Evolutionary conservation across 1,140 invertebrate genomes (phyloP).

Genomic region (Venturia canescens): DNA sequence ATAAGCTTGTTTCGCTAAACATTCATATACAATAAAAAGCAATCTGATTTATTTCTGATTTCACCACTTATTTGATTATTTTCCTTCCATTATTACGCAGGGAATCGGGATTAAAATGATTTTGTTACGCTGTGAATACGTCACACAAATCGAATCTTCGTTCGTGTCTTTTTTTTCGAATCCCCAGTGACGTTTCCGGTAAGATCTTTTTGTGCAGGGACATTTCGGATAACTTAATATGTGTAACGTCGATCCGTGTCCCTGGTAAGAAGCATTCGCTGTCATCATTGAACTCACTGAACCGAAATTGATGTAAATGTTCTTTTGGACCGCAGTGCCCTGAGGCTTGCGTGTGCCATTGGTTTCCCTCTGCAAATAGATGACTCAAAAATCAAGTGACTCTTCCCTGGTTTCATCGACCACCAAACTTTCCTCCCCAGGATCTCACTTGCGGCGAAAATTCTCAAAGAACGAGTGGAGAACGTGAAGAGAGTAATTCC

Average conservation of each 20-base stretch:
- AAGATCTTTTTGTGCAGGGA: constrained; percentile 30
- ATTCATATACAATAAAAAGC: constrained; percentile 11
- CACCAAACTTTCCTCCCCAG: too few relatives aligned
- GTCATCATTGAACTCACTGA: constrained; percentile 71
- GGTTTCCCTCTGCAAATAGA: constrained; percentile 9
- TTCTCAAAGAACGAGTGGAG: too few relatives aligned
- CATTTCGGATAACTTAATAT: neutral
- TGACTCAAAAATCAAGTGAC: neutral
- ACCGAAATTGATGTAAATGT: constrained; percentile 75
- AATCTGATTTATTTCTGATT: too few relatives aligned
- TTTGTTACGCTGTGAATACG: too few relatives aligned
- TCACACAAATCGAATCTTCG: too few relatives aligned
- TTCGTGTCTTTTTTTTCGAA: too few relatives aligned
- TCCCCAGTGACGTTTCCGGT: neutral
- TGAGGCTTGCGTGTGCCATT: constrained; percentile 55
- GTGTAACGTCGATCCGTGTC: constrained; percentile 61
- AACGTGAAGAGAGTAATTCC: too few relatives aligned
- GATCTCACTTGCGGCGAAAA: too few relatives aligned
- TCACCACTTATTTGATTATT: too few relatives aligned
- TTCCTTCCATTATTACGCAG: too few relatives aligned
- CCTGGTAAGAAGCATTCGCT: constrained; percentile 72
- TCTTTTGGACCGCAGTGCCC: constrained; percentile 71
- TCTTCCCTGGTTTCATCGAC: neutral
- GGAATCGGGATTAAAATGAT: too few relatives aligned
- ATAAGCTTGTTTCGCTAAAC: neutral